Conservation (phyloP, 2,888 invertebrate species). For the Ganaspis brasiliensis region DNA sequence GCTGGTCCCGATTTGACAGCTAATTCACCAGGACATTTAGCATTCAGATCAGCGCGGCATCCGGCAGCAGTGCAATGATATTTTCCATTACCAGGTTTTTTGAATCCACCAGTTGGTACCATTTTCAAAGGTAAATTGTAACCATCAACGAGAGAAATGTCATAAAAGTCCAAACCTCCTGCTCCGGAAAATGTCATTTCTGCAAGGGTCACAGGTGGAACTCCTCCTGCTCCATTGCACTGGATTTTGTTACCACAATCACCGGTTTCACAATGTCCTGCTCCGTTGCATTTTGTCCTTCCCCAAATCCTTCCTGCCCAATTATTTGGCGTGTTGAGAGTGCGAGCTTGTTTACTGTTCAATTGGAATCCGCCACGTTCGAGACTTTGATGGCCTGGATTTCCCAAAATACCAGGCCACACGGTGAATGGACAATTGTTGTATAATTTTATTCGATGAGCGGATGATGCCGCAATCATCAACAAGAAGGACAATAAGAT, state of each 20-base stretch:
- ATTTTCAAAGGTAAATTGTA: conserved; percentile 19
- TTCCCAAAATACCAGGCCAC: too few species aligned
- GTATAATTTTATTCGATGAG: conserved; percentile 1
- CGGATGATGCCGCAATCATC: neutral
- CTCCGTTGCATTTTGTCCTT: neutral
- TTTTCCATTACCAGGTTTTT: neutral
- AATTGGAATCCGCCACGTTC: conserved; percentile 8
- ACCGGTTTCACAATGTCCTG: too few species aligned
- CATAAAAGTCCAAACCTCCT: conserved; percentile 4
- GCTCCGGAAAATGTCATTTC: conserved; percentile 9
- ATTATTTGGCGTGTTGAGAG: conserved; percentile 1
- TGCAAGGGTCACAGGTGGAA: too few species aligned
- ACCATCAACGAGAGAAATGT: conserved; percentile 10
- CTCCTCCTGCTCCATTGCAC: too few species aligned
- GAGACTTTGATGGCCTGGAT: neutral
- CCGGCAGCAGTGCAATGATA: conserved; percentile 6
- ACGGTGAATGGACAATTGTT: conserved; percentile 11
- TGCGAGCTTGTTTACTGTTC: neutral
- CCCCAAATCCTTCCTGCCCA: conserved; percentile 26
- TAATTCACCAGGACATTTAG: neutral
- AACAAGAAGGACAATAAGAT: neutral
- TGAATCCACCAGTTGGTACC: conserved; percentile 26
- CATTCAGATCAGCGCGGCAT: neutral
- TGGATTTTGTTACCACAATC: neutral
- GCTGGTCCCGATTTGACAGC: neutral